Base-by-base conservation (phyloP, 2,888 invertebrate species). In the Drosophila atroscutellata region DNA sequence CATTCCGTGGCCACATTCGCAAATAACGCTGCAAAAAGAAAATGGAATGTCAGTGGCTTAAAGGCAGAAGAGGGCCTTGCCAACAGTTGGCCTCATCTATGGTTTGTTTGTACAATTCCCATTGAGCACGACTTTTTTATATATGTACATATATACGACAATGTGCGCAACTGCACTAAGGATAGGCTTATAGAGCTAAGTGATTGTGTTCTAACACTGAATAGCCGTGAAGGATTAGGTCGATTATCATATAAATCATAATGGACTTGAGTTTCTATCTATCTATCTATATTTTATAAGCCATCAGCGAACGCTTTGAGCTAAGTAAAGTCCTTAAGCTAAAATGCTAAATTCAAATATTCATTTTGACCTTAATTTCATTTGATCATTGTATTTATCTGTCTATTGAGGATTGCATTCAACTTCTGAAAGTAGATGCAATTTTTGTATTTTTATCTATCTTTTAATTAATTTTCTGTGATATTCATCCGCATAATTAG, bases 11-110 rank as follows among this genome's bases (percentile, higher is more conserved):
- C 45, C 45, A 65, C 67, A 80, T 66, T 74, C 64, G 79, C 86
- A 85, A 63, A 79, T 71, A 77, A 75, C 67, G 86, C 71, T 68
- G 55, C 59, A 58, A 63, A 34, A 50, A 50, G 51, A 73, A 83
- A 86, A 90, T 89, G 89, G 79, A 86, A 87, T 77, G 82, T 58
- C 82, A 81, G 85, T 84, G 76, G 74, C 85, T 83, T 89, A 90
- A 85, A 39, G 20, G n/a, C 15, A 13, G 24, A 42, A 28, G 28
- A 45, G 32, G 24, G 62, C 28, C 28, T 39, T 45, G 52, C 47
- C 66, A 66, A 62, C 58, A 62, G 45, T 56, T 77, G 18, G 57
- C 56, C 37, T 66, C 42, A 47, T 60, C 79, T 47, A 56, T 34
- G 59, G 52, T 67, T 77, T 74, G 65, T 83, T 83, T 89, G 70